These are phyloP conservation scores for Metopia argyrocephala DNA, from an alignment of 2,888 invertebrate species.

Conservation along the genomic window DNA sequence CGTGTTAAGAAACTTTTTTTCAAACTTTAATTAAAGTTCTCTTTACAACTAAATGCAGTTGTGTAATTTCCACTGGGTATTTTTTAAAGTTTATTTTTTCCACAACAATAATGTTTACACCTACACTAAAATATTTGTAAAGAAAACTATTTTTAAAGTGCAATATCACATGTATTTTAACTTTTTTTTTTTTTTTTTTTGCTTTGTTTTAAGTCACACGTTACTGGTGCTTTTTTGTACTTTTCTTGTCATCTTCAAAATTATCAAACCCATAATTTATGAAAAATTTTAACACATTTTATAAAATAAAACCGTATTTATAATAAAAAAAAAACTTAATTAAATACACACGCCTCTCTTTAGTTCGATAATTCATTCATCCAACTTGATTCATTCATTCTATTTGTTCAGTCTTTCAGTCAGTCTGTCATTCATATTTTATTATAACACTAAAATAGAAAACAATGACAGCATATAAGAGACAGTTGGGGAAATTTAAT, in stretches of 20 bases:
- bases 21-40: no score
- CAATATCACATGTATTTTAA: background rate
- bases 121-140: background rate
- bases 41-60: no score
- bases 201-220: background rate
- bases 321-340: slow-evolving; percentile 40
- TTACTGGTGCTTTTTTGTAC: background rate
- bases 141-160: background rate
- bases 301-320: slow-evolving; percentile 18
- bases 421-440: slow-evolving; percentile 12
- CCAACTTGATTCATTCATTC: background rate
- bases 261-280: background rate
- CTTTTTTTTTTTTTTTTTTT: background rate
- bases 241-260: background rate
- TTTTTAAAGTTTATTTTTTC: no score
- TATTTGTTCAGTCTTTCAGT: background rate
- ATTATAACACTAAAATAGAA: slow-evolving; percentile 24
- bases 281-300: background rate
- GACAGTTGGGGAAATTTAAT: background rate
- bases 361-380: slow-evolving; percentile 27
- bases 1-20: no score
- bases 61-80: no score
- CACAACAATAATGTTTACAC: background rate
- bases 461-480: slow-evolving; percentile 33
- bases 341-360: slow-evolving; percentile 48